Evolutionary conservation across 2,113 vertebrate genomes (phyloP), one percentile per base, ranked within the genome.

Genomic region (Calyptommatus sinebrachiatus): DNA sequence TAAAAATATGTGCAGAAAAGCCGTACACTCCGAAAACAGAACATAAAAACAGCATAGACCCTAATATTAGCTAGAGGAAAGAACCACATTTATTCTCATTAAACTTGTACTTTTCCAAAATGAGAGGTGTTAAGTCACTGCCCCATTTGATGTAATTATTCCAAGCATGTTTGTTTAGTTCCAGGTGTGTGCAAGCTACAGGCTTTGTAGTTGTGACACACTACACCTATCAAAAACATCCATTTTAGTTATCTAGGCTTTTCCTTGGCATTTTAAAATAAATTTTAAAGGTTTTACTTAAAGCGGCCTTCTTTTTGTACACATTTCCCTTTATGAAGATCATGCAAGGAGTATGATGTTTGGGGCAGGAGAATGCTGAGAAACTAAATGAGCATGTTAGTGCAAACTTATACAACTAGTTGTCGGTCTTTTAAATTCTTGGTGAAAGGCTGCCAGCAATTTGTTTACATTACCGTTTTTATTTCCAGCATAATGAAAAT

Each of bases 401-500:
- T 5, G 70, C 29, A 65, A 73, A 67, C 1, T 29, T 60, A n/a
- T 79, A 70, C 61, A 50, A 21, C 5, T 21, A 2, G 67, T 68
- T 81, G 70, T 57, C 5, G 1, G 76, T 89, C 78, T 72, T 62
- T 81, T 7, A 72, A 70, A 74, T 11, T 62, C 29, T 1, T 35
- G 8, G 0, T 60, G 0, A 29, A 22, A 50, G 22, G 7, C 31
- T 53, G 62, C 82, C 73, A 72, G 77, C 45, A 4, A 87, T 90
- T 86, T n/a, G 18, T 83, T 89, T 73, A 31, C 26, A 71, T 90
- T 72, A 73, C 77, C 80, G 61, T 35, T 76, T 89, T 75, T 87
- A 84, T 88, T 90, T 92, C 87, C 81, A 76, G 82, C 76, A 88
- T 88, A 92, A 87, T 87, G 88, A 85, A 86, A 88, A 85, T 87